Evolutionary conservation across 53 echinoderm and acorn worm genomes (phyloP).

Genomic region (Luidia sarsii): DNA sequence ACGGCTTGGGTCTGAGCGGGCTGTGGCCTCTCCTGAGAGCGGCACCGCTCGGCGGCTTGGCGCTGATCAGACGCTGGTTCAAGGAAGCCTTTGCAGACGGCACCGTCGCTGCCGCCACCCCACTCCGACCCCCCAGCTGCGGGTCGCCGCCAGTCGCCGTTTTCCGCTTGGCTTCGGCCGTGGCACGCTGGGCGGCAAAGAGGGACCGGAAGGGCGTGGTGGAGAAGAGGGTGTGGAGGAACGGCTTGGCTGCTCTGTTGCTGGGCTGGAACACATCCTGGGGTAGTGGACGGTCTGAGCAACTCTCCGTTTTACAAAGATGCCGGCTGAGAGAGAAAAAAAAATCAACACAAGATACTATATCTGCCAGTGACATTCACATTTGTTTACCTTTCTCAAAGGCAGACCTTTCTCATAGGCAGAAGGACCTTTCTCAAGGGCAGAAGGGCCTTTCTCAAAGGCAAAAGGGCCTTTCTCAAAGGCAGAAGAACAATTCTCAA

Average conservation of each 20-base stretch:
- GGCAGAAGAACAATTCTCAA: no score
- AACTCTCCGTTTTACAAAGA: conserved; percentile 68
- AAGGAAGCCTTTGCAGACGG: no score
- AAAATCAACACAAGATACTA: no score
- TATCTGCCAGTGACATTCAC: no score
- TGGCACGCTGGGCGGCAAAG: conserved; percentile 45
- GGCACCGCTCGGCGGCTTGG: conserved; percentile 19
- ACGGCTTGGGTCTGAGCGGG: not conserved
- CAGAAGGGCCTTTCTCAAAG: no score
- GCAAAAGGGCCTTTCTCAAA: no score
- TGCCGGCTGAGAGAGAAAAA: conserved; percentile 61
- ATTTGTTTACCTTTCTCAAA: no score
- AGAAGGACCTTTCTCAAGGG: no score
- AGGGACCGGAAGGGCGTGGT: conserved; percentile 87
- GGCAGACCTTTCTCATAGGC: no score
- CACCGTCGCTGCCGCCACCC: no score
- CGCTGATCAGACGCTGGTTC: not conserved
- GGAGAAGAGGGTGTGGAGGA: conserved; percentile 85
- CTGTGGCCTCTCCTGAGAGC: not conserved
- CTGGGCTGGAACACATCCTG: conserved; percentile 70
- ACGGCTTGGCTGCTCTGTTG: conserved; percentile 62
- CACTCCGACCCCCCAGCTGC: no score
- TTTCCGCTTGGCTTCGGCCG: conserved; percentile 18
- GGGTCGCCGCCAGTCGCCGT: not conserved
- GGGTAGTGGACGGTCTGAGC: conserved; percentile 75